Percentiles rank a stretch among this genome's conserved stretches.
phyloP scores from a whole-genome alignment of 2,113 vertebrate genomes.

The Coturnix japonica region DNA sequence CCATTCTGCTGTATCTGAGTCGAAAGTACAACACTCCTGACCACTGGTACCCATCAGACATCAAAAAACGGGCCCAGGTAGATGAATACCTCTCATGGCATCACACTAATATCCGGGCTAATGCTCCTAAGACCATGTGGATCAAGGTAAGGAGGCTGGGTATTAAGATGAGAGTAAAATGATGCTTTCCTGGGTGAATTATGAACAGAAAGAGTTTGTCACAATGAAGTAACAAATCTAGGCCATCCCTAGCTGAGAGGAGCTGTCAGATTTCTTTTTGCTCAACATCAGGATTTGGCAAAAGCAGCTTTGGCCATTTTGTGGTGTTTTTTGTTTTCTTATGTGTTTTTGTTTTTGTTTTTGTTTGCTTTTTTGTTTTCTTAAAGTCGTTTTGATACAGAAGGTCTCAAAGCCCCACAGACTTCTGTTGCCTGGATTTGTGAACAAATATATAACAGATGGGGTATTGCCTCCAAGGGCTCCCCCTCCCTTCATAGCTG shows the following conservation, averaged over 20 bases:
- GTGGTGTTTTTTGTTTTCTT: neutral
- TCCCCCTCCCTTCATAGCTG: neutral
- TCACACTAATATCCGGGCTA: slow-evolving; percentile 71
- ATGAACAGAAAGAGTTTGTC: neutral
- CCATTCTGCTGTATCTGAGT: slow-evolving; percentile 81
- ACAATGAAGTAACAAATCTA: neutral
- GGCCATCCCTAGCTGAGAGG: neutral
- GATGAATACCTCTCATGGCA: slow-evolving; percentile 88
- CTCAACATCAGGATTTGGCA: neutral
- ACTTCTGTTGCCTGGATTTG: neutral
- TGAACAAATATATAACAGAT: neutral
- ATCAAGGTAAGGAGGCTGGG: slow-evolving; percentile 60
- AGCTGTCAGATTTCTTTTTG: neutral
- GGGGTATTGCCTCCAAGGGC: neutral
- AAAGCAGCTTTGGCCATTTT: neutral
- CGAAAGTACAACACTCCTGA: slow-evolving; percentile 81
- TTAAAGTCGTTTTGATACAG: neutral
- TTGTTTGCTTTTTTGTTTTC: neutral
- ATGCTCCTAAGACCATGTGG: slow-evolving; percentile 80
- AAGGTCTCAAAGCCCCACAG: neutral
- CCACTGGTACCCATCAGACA: slow-evolving; percentile 86
- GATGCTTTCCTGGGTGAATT: neutral
- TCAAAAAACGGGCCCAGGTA: slow-evolving; percentile 74
- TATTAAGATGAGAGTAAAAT: rapidly evolving
- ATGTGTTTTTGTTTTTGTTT: too few species aligned